Conservation (phyloP, 2,113 vertebrate genomes). For the Oryctolagus cuniculus region DNA sequence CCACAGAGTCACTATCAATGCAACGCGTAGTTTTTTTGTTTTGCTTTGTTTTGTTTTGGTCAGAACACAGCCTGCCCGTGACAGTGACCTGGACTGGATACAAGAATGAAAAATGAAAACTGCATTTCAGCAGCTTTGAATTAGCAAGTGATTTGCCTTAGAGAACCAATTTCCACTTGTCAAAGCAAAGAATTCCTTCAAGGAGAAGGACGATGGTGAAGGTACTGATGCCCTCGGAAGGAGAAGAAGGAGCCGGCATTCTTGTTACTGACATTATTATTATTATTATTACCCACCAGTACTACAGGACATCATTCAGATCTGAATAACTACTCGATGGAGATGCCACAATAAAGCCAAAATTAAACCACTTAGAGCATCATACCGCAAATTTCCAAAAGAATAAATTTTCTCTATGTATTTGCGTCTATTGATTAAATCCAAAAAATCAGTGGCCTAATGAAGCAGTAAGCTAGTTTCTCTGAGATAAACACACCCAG, state of each 20-base stretch:
- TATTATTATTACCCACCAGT: neutral
- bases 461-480: neutral
- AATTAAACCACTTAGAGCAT: neutral
- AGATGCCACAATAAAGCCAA: constrained; percentile 28
- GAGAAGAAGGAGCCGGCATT: neutral
- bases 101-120: constrained; percentile 16
- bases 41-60: constrained; percentile 3
- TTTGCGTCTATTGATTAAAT: neutral
- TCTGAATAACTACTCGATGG: neutral
- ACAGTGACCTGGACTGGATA: neutral
- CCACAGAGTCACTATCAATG: constrained; percentile 10
- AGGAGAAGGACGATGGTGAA: neutral
- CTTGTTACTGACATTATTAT: neutral
- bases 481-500: neutral
- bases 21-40: neutral
- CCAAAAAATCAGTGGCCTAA: neutral
- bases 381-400: neutral
- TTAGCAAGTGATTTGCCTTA: constrained; percentile 1
- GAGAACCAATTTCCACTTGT: neutral
- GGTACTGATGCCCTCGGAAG: neutral
- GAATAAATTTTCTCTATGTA: neutral
- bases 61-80: neutral
- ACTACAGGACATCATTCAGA: neutral
- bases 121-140: constrained; percentile 17
- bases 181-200: neutral